Base-by-base conservation (phyloP, 2,888 invertebrate species). In the Parthenolecanium corni region DNA sequence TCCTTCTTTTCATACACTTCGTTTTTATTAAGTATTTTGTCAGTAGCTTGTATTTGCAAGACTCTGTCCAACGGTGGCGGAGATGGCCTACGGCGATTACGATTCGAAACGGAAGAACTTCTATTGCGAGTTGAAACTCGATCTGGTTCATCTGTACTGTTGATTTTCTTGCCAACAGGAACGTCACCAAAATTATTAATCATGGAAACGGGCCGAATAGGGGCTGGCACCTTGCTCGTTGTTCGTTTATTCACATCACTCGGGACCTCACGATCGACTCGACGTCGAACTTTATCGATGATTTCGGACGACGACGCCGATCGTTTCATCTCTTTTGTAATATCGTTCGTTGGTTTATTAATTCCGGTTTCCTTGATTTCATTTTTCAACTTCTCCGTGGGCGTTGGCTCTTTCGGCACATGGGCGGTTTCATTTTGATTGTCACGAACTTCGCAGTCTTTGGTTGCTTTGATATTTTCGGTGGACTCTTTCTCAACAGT, bases 21-120 rank as follows among this genome's bases (percentile, higher is more conserved):
- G 24, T 9, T 57, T 20, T 47, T 57, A 18, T 57, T 57, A 58
- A 58, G 53, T 53, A 63, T 44, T 46, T 63, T 63, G 36, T 63
- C 63, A 20, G 52, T 36, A 2, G 63, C 63, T 21, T 66, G 64
- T 49, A 66, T 66, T 56, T 66, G 65, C 38, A 67, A 58, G 9
- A 67, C 67, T 53, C 62, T 62, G 56, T 67, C 67, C 38, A 70
- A 67, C 49, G 69, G 68, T 12, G 70, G 70, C 3, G 70, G 70
- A 14, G 69, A 69, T 1, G 70, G 68, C 46, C 69, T 64, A 52
- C 68, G 66, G 20, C 67, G 67, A 61, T 70, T 70, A n/a, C 70
- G 66, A 62, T 70, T 70, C 21, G 68, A 68, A 5, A 68, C 68
- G 18, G 69, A 70, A 6, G 69, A 68, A 64, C 70, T 70, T 3